Evolutionary conservation across 2,888 invertebrate genomes (phyloP).

Genomic region (Limulus polyphemus): DNA sequence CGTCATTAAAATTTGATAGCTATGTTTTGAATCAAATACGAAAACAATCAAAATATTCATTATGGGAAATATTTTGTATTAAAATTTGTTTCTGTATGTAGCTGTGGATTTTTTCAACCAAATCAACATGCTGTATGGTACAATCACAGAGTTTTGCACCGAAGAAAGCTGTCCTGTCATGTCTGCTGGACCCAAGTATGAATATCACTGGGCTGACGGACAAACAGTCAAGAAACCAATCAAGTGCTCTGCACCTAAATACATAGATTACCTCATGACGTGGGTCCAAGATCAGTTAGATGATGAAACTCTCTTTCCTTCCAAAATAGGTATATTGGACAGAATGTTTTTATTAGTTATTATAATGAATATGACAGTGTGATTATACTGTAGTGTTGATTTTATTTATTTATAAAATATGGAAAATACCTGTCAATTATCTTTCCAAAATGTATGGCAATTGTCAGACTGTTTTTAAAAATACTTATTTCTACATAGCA

Average conservation of each 20-base stretch:
- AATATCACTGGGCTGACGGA: conserved; percentile 99
- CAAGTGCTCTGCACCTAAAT: conserved; percentile 96
- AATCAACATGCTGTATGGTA: conserved; percentile 99
- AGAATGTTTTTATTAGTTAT: no score
- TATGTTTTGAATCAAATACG: no score
- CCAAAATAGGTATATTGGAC: conserved; percentile 64
- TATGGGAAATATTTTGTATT: no score
- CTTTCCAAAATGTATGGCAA: no score
- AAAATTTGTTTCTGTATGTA: neutral
- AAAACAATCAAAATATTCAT: no score
- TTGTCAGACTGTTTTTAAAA: no score
- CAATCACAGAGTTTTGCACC: conserved; percentile 97
- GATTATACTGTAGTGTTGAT: no score
- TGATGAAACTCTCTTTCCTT: conserved; percentile 94
- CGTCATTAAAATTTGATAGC: no score
- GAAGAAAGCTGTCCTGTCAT: conserved; percentile 94
- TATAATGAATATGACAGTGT: no score
- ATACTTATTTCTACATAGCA: no score
- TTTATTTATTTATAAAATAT: no score
- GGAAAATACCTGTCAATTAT: no score
- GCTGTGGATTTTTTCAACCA: conserved; percentile 97
- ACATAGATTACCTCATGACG: conserved; percentile 98
- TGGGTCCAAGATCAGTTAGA: conserved; percentile 99
- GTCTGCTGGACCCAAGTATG: conserved; percentile 98
- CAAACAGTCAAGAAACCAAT: conserved; percentile 96